phyloP scores from a whole-genome alignment of 2,888 invertebrate genomes.

The Parthenolecanium corni region DNA sequence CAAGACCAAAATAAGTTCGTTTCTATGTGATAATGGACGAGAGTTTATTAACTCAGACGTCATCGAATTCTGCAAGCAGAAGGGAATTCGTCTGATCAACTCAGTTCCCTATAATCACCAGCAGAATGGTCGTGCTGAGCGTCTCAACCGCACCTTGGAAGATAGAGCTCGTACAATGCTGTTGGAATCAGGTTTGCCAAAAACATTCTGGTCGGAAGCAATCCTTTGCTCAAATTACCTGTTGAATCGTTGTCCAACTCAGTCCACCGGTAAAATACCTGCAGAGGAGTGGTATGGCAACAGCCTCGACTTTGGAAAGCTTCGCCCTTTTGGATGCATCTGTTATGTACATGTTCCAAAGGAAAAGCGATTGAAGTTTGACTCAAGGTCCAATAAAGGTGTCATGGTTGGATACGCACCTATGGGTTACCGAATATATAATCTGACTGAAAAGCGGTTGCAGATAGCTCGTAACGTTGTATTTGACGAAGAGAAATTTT shows the following conservation, averaged over 20 bases:
- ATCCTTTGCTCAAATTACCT: not conserved
- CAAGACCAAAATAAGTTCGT: no score
- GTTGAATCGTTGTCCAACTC: not conserved
- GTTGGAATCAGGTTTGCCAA: not conserved
- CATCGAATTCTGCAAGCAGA: not conserved
- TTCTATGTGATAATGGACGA: not conserved
- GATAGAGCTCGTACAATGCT: not conserved
- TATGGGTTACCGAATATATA: not conserved
- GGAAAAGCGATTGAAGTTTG: not conserved
- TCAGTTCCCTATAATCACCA: not conserved
- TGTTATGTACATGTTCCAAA: not conserved
- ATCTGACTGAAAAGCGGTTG: not conserved
- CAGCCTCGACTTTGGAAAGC: not conserved
- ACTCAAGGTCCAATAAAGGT: not conserved
- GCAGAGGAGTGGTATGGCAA: not conserved
- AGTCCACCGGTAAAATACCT: not conserved
- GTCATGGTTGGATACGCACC: not conserved
- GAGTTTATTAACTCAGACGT: not conserved
- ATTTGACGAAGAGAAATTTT: not conserved
- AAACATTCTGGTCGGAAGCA: not conserved
- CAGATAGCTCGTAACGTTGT: not conserved
- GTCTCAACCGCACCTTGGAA: no score
- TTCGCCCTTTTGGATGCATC: not conserved
- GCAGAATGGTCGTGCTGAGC: not conserved
- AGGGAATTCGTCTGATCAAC: no score